Conservation (phyloP, 1,140 invertebrate species). For the Nylanderia fulva region DNA sequence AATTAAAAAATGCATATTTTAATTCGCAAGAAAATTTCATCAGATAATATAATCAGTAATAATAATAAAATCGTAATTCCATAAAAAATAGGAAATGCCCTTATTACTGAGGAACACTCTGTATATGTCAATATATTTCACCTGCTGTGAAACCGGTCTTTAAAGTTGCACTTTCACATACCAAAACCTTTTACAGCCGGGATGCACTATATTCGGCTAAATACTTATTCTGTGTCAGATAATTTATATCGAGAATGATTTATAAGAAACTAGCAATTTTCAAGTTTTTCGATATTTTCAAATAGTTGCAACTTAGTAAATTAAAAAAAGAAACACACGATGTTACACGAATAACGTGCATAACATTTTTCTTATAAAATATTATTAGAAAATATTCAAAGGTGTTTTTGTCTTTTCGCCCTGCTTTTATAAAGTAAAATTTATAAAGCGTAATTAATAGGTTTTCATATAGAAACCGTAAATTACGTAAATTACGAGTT, state of each 20-base stretch:
- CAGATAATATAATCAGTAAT: not conserved
- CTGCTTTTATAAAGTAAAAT: constrained; percentile 6
- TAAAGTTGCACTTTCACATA: constrained; percentile 74
- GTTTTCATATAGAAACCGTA: not conserved
- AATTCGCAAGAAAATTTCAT: constrained; percentile 19
- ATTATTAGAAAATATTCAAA: not conserved
- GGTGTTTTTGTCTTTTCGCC: not conserved
- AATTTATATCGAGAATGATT: not conserved
- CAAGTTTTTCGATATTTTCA: not conserved
- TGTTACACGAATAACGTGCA: not conserved
- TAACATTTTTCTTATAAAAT: not conserved
- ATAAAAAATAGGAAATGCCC: constrained; percentile 21
- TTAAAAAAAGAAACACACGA: not conserved
- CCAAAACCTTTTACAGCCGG: constrained; percentile 27
- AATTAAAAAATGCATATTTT: not conserved
- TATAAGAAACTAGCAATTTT: not conserved
- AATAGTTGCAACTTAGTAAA: not conserved
- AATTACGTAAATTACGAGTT: constrained; percentile 7
- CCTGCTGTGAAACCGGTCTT: constrained; percentile 69
- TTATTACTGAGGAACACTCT: constrained; percentile 7
- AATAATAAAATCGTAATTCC: not conserved
- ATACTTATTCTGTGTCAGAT: not conserved
- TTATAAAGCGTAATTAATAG: constrained; percentile 23
- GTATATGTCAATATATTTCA: constrained; percentile 52
- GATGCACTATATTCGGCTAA: constrained; percentile 37